Conservation (phyloP, 2,888 invertebrate genomes). For the Tachina fera region DNA sequence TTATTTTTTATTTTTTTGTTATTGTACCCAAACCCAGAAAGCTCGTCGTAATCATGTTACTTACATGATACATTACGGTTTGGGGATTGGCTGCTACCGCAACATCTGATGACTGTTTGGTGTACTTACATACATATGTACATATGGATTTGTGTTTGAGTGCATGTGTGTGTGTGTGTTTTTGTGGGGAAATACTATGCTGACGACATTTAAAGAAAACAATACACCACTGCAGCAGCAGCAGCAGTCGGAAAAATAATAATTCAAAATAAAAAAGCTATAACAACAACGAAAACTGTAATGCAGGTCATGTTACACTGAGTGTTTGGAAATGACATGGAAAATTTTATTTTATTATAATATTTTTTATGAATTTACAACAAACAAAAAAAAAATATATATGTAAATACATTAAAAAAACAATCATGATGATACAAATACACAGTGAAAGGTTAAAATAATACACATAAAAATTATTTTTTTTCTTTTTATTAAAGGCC, state of each 20-base stretch:
- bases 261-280: constrained; percentile 5
- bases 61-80: constrained; percentile 50
- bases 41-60: constrained; percentile 52
- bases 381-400: constrained; percentile 3
- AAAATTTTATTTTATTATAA: constrained; percentile 44
- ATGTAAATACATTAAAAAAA: neutral
- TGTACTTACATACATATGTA: neutral
- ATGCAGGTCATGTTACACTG: constrained; percentile 70
- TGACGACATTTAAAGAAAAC: constrained; percentile 63
- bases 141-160: too few relatives aligned
- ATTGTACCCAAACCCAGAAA: constrained; percentile 24
- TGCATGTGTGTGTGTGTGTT: constrained; percentile 1
- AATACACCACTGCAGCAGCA: constrained; percentile 28
- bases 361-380: constrained; percentile 18
- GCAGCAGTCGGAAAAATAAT: constrained; percentile 8
- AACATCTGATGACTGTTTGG: constrained; percentile 58
- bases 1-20: constrained; percentile 16
- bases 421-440: constrained; percentile 23
- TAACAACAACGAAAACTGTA: constrained; percentile 55
- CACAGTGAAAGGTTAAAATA: constrained; percentile 31
- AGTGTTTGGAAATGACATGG: constrained; percentile 53
- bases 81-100: constrained; percentile 61
- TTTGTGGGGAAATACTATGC: constrained; percentile 25
- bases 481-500: neutral
- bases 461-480: neutral